Evolutionary conservation across 2,888 invertebrate genomes (phyloP), one percentile per base, ranked within the genome.

Genomic region (Campaea margaritaria): DNA sequence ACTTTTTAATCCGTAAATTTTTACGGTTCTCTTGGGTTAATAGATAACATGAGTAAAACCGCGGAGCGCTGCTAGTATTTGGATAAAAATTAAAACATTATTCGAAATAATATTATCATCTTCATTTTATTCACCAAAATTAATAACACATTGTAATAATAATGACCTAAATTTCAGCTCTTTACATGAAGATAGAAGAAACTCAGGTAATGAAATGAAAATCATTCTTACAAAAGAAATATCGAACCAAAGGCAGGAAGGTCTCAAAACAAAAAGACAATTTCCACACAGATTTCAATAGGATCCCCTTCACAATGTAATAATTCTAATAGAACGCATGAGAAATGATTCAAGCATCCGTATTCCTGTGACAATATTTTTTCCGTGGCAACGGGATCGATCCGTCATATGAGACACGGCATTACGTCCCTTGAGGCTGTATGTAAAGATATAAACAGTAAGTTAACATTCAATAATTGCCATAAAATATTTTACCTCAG

Each of bases 371-470:
- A 75, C 70, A 74, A 66, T 78, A 76, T 81, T 82, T 82, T 73
- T 74, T 69, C 60, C 73, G 69, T 66, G 63, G 64, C 69, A 72
- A 76, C 73, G 72, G 73, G 74, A 75, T 81, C 88, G 83, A 91
- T 91, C 89, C 79, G 86, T 91, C 91, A 90, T 84, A 85, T 70
- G 77, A 78, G 78, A 82, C 69, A 70, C 63, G 69, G 70, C 66
- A 67, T 68, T 72, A 73, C 73, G 77, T 83, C 85, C 79, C 64
- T 70, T 62, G 81, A 78, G 82, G 73, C 72, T 75, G 47, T 36
- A 47, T 51, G 0, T 36, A 7, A 34, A 14, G 13, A 4, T 46
- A 42, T 16, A 13, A 55, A 46, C 46, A 60, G 54, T 59, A 54
- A 13, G 11, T 15, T 41, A 42, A 42, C 31, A 28, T 45, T 36